These are phyloP conservation scores for Tenthredo notha DNA, from an alignment of 2,888 invertebrate genomes.

Conservation along the genomic window DNA sequence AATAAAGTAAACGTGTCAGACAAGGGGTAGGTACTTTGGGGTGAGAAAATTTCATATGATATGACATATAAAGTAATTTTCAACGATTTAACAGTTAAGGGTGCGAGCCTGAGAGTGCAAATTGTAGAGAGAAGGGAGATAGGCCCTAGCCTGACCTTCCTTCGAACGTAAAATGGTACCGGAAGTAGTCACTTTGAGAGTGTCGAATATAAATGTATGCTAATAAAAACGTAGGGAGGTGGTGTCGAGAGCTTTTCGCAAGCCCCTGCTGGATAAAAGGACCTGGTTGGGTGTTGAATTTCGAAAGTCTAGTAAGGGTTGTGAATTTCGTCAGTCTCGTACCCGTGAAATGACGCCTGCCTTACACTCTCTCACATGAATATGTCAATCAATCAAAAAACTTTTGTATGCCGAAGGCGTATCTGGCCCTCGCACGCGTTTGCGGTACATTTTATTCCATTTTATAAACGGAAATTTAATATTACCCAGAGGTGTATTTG, in stretches of 20 bases:
- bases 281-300: conserved; percentile 35
- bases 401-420: conserved; percentile 27
- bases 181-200: conserved; percentile 40
- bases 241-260: conserved; percentile 28
- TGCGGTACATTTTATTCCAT: conserved; percentile 38
- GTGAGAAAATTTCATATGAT: neutral
- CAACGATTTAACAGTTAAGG: conserved; percentile 25
- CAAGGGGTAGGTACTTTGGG: neutral
- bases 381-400: conserved; percentile 43
- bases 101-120: neutral
- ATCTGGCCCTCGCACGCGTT: conserved; percentile 36
- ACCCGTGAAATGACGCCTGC: neutral
- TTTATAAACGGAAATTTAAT: conserved; percentile 25
- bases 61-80: neutral
- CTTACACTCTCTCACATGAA: conserved; percentile 11
- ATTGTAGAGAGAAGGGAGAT: neutral
- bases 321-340: conserved; percentile 19
- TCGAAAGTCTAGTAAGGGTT: conserved; percentile 27
- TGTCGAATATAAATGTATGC: conserved; percentile 41
- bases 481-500: neutral
- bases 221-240: conserved; percentile 32
- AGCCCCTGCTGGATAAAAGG: neutral
- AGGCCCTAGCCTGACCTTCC: neutral
- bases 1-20: neutral
- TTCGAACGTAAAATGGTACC: neutral